Conservation (phyloP, 2,113 vertebrate species). For the Pituophis catenifer region DNA sequence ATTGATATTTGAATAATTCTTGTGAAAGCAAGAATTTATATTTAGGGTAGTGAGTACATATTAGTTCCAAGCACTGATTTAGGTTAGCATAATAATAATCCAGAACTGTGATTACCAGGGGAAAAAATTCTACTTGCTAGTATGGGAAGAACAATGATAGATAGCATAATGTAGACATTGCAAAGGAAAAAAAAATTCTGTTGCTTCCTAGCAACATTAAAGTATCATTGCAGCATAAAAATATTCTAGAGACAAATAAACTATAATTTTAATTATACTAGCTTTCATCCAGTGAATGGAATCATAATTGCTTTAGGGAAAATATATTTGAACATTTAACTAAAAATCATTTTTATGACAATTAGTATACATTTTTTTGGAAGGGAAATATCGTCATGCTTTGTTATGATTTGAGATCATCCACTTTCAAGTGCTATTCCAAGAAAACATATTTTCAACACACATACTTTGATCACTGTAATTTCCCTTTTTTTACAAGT, state of each 20-base stretch:
- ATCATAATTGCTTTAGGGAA: conserved; percentile 24
- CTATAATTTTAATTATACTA: not conserved
- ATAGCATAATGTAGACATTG: not conserved
- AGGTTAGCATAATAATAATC: not conserved
- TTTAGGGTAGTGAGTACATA: conserved; percentile 6
- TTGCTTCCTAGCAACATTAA: not conserved
- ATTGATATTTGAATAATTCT: conserved; percentile 15
- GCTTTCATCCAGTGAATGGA: conserved; percentile 15
- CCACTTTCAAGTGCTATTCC: not conserved
- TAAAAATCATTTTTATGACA: conserved; percentile 3
- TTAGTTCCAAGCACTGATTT: not conserved
- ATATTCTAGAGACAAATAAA: conserved; percentile 11
- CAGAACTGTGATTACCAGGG: conserved; percentile 1
- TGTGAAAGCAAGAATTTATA: conserved; percentile 9
- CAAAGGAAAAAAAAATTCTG: not conserved
- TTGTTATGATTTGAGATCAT: not conserved
- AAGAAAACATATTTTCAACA: conserved; percentile 7
- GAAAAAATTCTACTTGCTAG: not conserved
- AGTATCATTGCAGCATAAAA: not conserved
- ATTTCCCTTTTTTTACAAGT: not conserved
- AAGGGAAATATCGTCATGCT: not conserved
- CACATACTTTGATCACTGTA: conserved; percentile 12
- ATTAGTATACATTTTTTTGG: not conserved
- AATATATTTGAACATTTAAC: conserved; percentile 13
- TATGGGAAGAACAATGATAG: not conserved